Evolutionary conservation across 2,113 vertebrate genomes (phyloP), one percentile per base, ranked within the genome.

Genomic region (Argyrosomus japonicus): DNA sequence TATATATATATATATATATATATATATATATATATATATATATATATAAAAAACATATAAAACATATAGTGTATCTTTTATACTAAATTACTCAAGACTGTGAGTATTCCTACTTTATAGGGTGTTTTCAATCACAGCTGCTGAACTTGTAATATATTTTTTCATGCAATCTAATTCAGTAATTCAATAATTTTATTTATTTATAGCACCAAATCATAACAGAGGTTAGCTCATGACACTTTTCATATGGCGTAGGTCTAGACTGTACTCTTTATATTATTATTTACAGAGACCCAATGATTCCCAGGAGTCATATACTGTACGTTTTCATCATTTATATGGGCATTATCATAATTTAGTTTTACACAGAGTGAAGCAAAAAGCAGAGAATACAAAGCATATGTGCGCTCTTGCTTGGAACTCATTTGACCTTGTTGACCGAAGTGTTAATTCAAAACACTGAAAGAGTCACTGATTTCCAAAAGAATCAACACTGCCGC

Each of bases 391-490:
- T 40, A 57, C 8, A 7, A 21, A 17, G 14, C 53, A 48, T n/a
- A 6, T 9, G 25, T 17, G 27, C 40, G 7, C 61, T 15, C 40
- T 10, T 61, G 18, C 17, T 2, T 36, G 9, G 10, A 11, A 13
- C 4, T 4, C 1, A 45, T 36, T 47, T 74, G 79, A 68, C 75
- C 45, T 70, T 64, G 50, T 67, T 84, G 77, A 79, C 75, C 64
- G 4, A 57, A 62, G 29, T 40, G 85, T 86, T 84, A 86, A 86
- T 63, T 58, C 75, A 69, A 74, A 87, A 81, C 83, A 79, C 62
- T 71, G 58, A 82, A 51, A 71, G 15, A 77, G 92, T 86, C 77
- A 91, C 91, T 87, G 58, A 91, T 94, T 91, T 84, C 75, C 86
- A 43, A 47, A 51, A 79, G 68, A 50, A 83, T 77, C 47, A 87